Conservation (phyloP, 2,888 invertebrate genomes). For the Artemia sinica region DNA sequence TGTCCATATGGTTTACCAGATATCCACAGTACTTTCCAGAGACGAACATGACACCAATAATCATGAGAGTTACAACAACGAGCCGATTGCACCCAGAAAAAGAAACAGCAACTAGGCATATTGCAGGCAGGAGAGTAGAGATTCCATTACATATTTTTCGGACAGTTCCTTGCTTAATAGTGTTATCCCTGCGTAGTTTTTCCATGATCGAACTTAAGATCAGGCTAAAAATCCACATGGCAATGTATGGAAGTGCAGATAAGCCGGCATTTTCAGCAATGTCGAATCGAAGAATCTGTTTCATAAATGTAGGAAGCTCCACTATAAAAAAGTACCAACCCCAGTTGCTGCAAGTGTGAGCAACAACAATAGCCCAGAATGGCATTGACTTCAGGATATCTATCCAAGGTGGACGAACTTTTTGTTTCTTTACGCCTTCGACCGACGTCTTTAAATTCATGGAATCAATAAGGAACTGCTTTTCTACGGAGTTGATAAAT, state of each 20-base stretch:
- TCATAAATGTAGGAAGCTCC: conserved; percentile 28
- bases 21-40: conserved; percentile 71
- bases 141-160: conserved; percentile 55
- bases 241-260: conserved; percentile 56
- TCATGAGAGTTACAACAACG: conserved; percentile 47
- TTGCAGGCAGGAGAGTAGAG: conserved; percentile 47
- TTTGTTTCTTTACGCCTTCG: no score
- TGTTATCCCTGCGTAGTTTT: conserved; percentile 41
- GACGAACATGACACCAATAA: conserved; percentile 46
- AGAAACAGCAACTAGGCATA: conserved; percentile 49
- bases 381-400: conserved; percentile 27
- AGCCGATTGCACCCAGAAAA: conserved; percentile 46
- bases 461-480: conserved; percentile 23
- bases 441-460: conserved; percentile 5
- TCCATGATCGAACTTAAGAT: conserved; percentile 47
- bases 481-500: conserved; percentile 26
- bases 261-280: conserved; percentile 46
- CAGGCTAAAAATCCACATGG: conserved; percentile 60
- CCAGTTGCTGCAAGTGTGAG: conserved; percentile 28
- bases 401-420: conserved; percentile 26
- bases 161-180: conserved; percentile 49
- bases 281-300: conserved; percentile 27
- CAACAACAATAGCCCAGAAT: conserved; percentile 27
- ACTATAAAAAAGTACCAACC: conserved; percentile 28
- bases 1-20: conserved; percentile 64